Percentiles rank a stretch among this genome's conserved stretches.
Evolutionary conservation across 1,140 invertebrate species (phyloP).

Genomic region (Leptinotarsa lineolata): DNA sequence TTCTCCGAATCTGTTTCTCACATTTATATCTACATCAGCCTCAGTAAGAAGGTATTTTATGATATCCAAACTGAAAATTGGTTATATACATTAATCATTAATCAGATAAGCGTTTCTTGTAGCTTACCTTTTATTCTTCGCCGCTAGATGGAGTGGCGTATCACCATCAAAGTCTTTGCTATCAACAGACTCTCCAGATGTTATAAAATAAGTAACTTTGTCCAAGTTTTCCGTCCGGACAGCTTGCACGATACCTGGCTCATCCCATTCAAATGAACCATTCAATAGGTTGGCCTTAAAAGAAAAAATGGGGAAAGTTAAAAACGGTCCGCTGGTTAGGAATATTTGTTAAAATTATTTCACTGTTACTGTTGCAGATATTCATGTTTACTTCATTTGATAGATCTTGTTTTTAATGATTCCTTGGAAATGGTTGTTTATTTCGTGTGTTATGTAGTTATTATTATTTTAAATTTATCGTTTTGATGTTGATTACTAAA

Average conservation of each 20-base stretch:
- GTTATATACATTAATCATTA: not conserved
- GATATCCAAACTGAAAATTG: conserved; percentile 28
- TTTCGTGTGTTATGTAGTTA: too few species aligned
- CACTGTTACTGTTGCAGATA: too few species aligned
- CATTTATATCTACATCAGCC: conserved; percentile 25
- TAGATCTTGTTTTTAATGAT: too few species aligned
- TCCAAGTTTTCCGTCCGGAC: conserved; percentile 28
- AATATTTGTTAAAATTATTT: too few species aligned
- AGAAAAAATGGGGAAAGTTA: too few species aligned
- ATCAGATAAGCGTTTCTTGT: not conserved
- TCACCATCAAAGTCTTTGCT: conserved; percentile 34
- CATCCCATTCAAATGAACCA: not conserved
- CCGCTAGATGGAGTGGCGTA: conserved; percentile 32
- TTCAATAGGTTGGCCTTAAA: too few species aligned
- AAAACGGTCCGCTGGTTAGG: too few species aligned
- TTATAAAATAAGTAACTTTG: conserved; percentile 24
- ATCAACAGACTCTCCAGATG: conserved; percentile 30
- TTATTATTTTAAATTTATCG: too few species aligned
- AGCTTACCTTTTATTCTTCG: conserved; percentile 33
- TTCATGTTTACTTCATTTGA: too few species aligned
- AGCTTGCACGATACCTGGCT: conserved; percentile 26
- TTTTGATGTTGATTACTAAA: too few species aligned
- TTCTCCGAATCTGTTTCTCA: conserved; percentile 28
- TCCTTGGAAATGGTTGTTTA: too few species aligned
- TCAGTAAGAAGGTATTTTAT: conserved; percentile 27